Conservation (phyloP, 2,797 vertebrate genomes). For the Pseudocheirus occidentalis region DNA sequence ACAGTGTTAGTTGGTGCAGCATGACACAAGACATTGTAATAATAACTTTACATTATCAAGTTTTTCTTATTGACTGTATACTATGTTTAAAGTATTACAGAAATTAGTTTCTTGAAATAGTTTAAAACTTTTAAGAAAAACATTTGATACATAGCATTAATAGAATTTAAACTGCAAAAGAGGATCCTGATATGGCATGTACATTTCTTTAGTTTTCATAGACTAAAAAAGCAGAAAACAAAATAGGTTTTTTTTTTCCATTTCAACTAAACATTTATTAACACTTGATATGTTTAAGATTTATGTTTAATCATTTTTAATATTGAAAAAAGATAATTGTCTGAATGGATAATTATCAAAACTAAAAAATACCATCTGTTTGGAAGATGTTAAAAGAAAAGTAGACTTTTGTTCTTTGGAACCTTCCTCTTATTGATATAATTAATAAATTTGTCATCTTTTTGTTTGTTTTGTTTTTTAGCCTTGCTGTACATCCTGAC, state of each 20-base stretch:
- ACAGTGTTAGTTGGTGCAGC: constrained; percentile 28
- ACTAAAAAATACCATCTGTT: constrained; percentile 67
- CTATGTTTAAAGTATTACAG: neutral
- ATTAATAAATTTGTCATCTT: neutral
- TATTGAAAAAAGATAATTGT: neutral
- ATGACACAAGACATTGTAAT: neutral
- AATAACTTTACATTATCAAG: neutral
- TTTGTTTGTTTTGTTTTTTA: constrained; percentile 78
- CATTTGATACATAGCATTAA: neutral
- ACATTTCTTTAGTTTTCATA: constrained; percentile 53
- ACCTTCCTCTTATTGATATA: constrained; percentile 70
- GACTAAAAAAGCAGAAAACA: constrained; percentile 45
- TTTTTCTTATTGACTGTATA: neutral
- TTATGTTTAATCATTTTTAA: neutral
- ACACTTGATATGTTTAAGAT: neutral
- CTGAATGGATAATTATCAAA: neutral
- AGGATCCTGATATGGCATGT: neutral
- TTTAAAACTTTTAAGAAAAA: neutral
- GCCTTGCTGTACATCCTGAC: constrained; percentile 97
- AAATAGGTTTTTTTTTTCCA: constrained; percentile 50
- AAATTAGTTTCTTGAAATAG: neutral
- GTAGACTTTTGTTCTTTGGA: constrained; percentile 65
- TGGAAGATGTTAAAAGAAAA: constrained; percentile 76
- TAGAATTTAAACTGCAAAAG: neutral
- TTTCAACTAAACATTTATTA: neutral